A percentile compares a stretch with the other conserved stretches of the same genome.
Conservation (phyloP, 2,888 invertebrate genomes). For the Xestia c-nigrum region DNA sequence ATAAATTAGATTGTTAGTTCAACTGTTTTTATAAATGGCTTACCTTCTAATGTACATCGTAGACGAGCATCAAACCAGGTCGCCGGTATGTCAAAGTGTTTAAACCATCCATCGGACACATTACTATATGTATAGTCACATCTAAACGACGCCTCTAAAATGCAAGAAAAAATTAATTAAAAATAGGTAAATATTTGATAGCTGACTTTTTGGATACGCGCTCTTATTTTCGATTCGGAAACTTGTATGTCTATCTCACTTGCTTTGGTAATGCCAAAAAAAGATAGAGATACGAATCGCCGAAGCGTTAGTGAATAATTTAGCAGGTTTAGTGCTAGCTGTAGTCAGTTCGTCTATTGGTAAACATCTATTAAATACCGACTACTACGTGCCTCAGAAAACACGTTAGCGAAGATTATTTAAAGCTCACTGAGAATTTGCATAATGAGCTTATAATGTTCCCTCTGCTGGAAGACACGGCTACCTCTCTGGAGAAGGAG, state of each 20-base stretch:
- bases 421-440: neutral
- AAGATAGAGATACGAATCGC: too few species aligned
- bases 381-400: neutral
- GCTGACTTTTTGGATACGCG: too few species aligned
- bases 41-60: conserved; percentile 48
- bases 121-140: conserved; percentile 48
- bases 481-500: too few species aligned
- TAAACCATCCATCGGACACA: conserved; percentile 40
- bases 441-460: too few species aligned
- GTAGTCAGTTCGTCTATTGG: neutral
- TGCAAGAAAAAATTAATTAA: neutral
- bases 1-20: neutral
- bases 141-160: conserved; percentile 33
- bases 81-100: conserved; percentile 34
- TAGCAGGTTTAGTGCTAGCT: neutral
- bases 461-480: too few species aligned
- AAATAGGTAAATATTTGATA: neutral
- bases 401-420: neutral
- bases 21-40: neutral
- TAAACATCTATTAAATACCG: neutral
- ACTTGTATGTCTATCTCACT: too few species aligned
- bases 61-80: conserved; percentile 48
- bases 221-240: too few species aligned
- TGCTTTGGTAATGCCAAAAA: too few species aligned
- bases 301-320: too few species aligned